phyloP scores from a whole-genome alignment of 2,113 vertebrate genomes.

The Zosterops pallidus region DNA sequence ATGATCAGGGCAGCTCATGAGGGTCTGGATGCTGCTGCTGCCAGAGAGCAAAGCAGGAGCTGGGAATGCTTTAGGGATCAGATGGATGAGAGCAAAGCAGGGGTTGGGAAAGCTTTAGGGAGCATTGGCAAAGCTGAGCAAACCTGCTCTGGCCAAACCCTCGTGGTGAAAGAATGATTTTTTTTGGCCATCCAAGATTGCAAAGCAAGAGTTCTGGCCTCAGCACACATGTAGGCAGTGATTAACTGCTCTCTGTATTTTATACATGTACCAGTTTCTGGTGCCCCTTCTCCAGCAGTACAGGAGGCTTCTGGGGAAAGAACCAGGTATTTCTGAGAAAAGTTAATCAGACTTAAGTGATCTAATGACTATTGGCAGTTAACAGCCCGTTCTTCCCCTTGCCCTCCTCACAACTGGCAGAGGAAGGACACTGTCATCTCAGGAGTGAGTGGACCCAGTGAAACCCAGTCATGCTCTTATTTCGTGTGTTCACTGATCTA shows the following conservation, averaged over 20 bases:
- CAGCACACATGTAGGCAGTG: not conserved
- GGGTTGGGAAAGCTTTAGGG: no score
- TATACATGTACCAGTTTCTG: not conserved
- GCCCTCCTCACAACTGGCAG: not conserved
- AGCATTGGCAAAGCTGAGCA: not conserved
- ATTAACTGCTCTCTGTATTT: not conserved
- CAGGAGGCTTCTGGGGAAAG: not conserved
- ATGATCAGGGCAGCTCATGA: not conserved
- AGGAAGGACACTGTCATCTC: not conserved
- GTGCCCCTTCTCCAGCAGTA: not conserved
- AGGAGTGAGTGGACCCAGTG: not conserved
- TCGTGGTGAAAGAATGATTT: fast-evolving
- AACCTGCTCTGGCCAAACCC: not conserved
- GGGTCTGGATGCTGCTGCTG: not conserved
- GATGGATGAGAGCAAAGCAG: not conserved
- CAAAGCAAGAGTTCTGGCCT: not conserved
- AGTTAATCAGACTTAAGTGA: not conserved
- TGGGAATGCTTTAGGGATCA: not conserved
- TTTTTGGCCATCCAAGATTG: not conserved
- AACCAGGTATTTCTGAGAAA: not conserved
- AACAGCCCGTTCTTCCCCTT: not conserved
- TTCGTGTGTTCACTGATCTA: not conserved
- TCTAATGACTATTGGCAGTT: not conserved
- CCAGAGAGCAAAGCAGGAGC: not conserved
- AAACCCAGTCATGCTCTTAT: not conserved